Evolutionary conservation across 92 coral and sea anemone genomes (phyloP).

Genomic region (Nematostella vectensis): DNA sequence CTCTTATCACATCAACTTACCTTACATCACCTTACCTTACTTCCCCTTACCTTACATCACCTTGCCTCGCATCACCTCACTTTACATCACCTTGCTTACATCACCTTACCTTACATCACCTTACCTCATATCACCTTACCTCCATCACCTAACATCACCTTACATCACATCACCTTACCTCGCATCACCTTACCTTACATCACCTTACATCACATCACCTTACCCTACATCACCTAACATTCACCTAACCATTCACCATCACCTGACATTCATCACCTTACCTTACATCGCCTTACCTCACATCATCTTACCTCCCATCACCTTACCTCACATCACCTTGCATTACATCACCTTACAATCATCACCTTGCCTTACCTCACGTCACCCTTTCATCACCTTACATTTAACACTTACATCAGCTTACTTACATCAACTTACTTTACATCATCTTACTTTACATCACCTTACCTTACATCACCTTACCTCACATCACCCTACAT

Average conservation of each 20-base stretch:
- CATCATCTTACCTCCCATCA: background rate
- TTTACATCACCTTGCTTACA: constrained; percentile 5
- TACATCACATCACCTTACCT: background rate
- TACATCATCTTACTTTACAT: background rate
- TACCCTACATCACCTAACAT: background rate
- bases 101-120: constrained; percentile 1
- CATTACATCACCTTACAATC: background rate
- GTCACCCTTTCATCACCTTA: too few relatives aligned
- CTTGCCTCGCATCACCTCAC: background rate
- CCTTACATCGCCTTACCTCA: background rate
- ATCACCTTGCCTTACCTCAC: too few relatives aligned
- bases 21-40: background rate
- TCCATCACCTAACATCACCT: background rate
- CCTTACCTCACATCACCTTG: background rate
- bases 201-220: constrained; percentile 4
- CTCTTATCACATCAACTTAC: constrained; percentile 10
- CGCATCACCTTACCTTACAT: constrained; percentile 7
- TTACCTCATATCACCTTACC: constrained; percentile 2
- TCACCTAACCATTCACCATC: background rate
- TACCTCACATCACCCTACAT: background rate
- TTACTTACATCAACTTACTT: too few relatives aligned
- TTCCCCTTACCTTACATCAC: background rate
- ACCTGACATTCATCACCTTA: background rate
- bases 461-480: too few relatives aligned
- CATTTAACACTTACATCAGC: too few relatives aligned